Percentiles rank a stretch among this genome's conserved stretches.
phyloP scores from a whole-genome alignment of 2,888 invertebrate species.

The Meloe dianella region DNA sequence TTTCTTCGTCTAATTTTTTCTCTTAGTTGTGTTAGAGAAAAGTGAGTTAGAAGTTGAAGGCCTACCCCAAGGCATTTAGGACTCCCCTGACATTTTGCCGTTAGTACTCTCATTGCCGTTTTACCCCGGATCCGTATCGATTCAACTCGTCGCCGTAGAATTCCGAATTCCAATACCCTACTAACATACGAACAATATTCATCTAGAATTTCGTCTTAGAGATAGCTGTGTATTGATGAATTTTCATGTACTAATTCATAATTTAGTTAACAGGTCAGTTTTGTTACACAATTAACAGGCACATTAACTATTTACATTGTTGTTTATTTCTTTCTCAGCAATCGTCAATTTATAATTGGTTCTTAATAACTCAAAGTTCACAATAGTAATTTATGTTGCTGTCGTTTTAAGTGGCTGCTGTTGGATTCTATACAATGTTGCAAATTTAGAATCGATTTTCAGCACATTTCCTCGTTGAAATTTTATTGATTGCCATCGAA shows the following conservation, averaged over 20 bases:
- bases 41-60: neutral
- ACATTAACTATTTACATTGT: neutral
- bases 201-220: neutral
- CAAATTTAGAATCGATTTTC: neutral
- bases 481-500: no score
- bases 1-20: neutral
- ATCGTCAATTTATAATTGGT: neutral
- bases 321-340: neutral
- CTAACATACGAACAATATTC: neutral
- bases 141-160: constrained; percentile 12
- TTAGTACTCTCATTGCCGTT: neutral
- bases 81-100: constrained; percentile 18
- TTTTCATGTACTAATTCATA: neutral
- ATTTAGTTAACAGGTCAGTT: constrained; percentile 23
- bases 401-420: neutral
- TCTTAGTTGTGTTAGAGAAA: neutral
- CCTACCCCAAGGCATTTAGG: constrained; percentile 24
- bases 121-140: constrained; percentile 17
- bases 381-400: neutral
- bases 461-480: no score
- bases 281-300: neutral
- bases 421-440: neutral
- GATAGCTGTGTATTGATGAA: neutral
- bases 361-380: neutral
- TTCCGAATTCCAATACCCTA: neutral